Evolutionary conservation across 1,140 invertebrate species (phyloP).

Genomic region (Mya arenaria): DNA sequence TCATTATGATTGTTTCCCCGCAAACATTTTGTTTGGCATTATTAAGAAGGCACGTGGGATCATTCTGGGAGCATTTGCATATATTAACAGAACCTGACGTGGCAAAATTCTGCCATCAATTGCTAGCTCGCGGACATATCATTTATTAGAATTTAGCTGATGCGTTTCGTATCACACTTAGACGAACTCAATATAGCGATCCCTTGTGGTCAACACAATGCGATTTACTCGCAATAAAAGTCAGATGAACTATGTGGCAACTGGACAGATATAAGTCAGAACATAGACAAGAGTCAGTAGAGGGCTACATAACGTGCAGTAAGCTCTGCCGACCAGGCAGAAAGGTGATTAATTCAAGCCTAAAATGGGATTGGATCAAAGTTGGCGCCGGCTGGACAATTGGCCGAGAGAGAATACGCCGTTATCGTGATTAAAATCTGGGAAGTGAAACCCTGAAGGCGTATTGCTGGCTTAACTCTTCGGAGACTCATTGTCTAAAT

Average conservation of each 20-base stretch:
- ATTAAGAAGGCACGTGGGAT: too few relatives aligned
- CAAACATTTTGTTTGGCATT: too few relatives aligned
- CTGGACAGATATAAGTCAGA: not conserved
- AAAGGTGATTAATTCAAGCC: slow-evolving; percentile 16
- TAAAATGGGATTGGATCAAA: slow-evolving; percentile 37
- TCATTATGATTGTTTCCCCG: too few relatives aligned
- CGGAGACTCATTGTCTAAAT: slow-evolving; percentile 31
- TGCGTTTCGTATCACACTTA: slow-evolving; percentile 1
- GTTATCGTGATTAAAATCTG: slow-evolving; percentile 51
- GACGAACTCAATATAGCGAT: not conserved
- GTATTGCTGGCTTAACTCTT: slow-evolving; percentile 34
- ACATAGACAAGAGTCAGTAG: not conserved
- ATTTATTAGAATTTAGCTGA: slow-evolving; percentile 3
- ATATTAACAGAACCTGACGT: not conserved
- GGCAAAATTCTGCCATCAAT: slow-evolving; percentile 17
- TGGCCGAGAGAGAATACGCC: not conserved
- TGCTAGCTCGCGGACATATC: slow-evolving; percentile 13
- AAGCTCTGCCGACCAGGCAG: too few relatives aligned
- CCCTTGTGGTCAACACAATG: slow-evolving; percentile 8
- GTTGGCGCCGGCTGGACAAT: slow-evolving; percentile 34
- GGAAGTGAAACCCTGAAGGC: slow-evolving; percentile 49
- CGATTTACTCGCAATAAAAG: slow-evolving; percentile 8
- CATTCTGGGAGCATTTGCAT: too few relatives aligned
- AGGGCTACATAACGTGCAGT: not conserved
- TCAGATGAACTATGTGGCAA: not conserved